Conservation (phyloP, 2,113 vertebrate genomes). For the Brevimyrus niger region DNA sequence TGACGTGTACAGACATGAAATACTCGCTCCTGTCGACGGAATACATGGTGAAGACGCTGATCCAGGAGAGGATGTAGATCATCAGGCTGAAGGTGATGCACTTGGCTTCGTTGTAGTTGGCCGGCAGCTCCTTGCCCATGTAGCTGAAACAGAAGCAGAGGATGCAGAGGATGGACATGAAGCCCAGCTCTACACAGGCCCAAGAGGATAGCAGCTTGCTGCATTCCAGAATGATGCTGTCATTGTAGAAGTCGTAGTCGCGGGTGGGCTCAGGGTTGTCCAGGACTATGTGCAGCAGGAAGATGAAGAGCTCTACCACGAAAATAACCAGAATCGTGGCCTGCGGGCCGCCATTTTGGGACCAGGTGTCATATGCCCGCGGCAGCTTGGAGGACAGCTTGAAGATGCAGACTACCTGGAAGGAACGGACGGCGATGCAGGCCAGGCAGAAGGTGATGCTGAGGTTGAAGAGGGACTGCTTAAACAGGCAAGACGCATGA, state of each 20-base stretch:
- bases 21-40: conserved; percentile 53
- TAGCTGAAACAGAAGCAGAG: conserved; percentile 70
- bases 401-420: conserved; percentile 76
- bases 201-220: conserved; percentile 49
- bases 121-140: conserved; percentile 72
- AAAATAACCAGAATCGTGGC: conserved; percentile 50
- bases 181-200: conserved; percentile 44
- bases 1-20: conserved; percentile 51
- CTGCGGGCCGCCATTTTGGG: conserved; percentile 59
- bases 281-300: conserved; percentile 33
- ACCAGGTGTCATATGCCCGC: conserved; percentile 59
- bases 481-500: conserved; percentile 50
- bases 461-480: conserved; percentile 59
- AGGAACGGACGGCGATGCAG: conserved; percentile 61
- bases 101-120: conserved; percentile 77
- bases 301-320: conserved; percentile 34
- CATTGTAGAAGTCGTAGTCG: conserved; percentile 51
- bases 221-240: conserved; percentile 61
- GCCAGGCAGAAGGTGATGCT: conserved; percentile 67
- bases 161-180: conserved; percentile 50
- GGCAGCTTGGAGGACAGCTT: conserved; percentile 68
- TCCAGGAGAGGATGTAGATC: conserved; percentile 67
- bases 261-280: conserved; percentile 24
- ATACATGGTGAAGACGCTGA: conserved; percentile 65
- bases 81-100: conserved; percentile 67